Evolutionary conservation across 2,113 vertebrate species (phyloP), one percentile per base, ranked within the genome.

Genomic region (Sprattus sprattus): DNA sequence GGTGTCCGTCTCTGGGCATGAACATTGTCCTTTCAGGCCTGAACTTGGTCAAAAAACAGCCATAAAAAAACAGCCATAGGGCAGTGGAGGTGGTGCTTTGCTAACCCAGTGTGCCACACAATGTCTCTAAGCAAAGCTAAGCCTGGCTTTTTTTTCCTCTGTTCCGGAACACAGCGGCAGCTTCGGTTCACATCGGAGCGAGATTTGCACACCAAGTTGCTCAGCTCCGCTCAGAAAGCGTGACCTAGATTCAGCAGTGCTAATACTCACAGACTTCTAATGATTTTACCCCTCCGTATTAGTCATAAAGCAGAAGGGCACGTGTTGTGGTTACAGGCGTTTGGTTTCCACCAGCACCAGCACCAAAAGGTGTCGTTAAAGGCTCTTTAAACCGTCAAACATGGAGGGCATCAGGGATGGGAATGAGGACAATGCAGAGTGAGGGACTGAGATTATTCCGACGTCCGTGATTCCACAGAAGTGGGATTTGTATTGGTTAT

Each of bases 181-280:
- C 71, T 78, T 78, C 71, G 4, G 32, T 78, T 39, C 71, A 15
- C 71, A 78, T 78, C 64, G 28, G n/a, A 28, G 71, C 15, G 15
- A 78, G 71, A 78, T 81, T 87, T 84, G 11, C n/a, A 22, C 85
- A 83, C 52, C 81, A 85, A 71, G 81, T 84, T 46, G 75, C 81
- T 86, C 57, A 39, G 60, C 78, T 85, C 49, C 80, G 22, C 82
- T 83, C 20, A n/a, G 82, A 71, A 83, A 83, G 64, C 18, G 81
- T 87, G 86, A 87, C 86, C 86, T 87, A 87, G 82, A 87, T 87
- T 87, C 75, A 64, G 18, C 82, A 10, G 49, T 81, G 83, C 83
- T 83, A 84, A 81, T 57, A 32, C 78, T 15, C 15, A 16, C 52
- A 20, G 83, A 67, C 83, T 81, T 83, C 54, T 87, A 87, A 87